A percentile compares a stretch with the other conserved stretches of the same genome.
Conservation (phyloP, 1,140 invertebrate species). For the Ladona fulva region DNA sequence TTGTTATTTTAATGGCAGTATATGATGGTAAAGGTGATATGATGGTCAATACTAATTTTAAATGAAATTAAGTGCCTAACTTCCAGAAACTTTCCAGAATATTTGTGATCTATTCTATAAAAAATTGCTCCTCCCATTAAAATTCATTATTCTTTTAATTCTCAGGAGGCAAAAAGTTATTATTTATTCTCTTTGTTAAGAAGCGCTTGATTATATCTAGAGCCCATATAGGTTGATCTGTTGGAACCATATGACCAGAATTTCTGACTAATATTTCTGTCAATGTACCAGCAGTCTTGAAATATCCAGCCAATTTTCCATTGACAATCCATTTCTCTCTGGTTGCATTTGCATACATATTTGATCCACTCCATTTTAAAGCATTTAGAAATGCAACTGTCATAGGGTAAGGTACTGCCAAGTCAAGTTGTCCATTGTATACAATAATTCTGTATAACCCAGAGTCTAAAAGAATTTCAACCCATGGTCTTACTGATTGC, state of each 20-base stretch:
- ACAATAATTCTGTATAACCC: conserved; percentile 53
- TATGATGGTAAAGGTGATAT: too few species aligned
- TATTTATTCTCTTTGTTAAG: conserved; percentile 42
- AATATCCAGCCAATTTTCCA: conserved; percentile 64
- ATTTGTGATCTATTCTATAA: too few species aligned
- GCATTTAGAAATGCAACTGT: conserved; percentile 58
- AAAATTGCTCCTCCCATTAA: too few species aligned
- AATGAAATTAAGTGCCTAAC: too few species aligned
- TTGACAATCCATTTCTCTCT: conserved; percentile 60
- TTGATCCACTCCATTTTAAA: conserved; percentile 55
- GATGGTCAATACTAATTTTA: too few species aligned
- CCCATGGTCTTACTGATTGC: conserved; percentile 66
- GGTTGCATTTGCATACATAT: conserved; percentile 52
- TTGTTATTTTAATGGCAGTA: too few species aligned
- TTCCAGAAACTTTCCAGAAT: too few species aligned
- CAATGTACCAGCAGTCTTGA: conserved; percentile 59
- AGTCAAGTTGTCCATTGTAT: conserved; percentile 77
- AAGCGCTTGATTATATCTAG: conserved; percentile 68
- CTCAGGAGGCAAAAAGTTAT: too few species aligned
- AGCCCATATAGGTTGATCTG: conserved; percentile 69
- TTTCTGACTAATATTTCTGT: conserved; percentile 70
- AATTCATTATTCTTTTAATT: too few species aligned
- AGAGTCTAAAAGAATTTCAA: conserved; percentile 54
- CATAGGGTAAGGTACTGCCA: conserved; percentile 71
- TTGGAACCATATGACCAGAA: conserved; percentile 76